Percentiles rank a stretch among this genome's conserved stretches.
Conservation (phyloP, 1,140 invertebrate species). For the Pseudomyrmex sp. region DNA sequence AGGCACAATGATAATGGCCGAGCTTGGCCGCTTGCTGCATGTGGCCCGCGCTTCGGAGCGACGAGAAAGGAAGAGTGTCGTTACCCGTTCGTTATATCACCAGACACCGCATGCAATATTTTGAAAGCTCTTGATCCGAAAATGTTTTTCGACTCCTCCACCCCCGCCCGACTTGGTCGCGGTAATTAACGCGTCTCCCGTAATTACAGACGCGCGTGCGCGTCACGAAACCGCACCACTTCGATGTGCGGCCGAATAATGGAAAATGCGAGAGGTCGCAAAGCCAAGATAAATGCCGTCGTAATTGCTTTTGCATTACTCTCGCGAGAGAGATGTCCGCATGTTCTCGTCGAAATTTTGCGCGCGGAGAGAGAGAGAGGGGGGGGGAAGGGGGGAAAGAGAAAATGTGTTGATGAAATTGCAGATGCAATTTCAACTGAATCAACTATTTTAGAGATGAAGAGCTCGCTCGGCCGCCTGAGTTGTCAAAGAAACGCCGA, state of each 20-base stretch:
- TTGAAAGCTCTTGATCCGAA: not conserved
- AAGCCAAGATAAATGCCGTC: constrained; percentile 46
- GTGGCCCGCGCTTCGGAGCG: too few relatives aligned
- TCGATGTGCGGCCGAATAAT: constrained; percentile 17
- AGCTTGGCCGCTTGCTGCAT: too few relatives aligned
- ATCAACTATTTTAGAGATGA: constrained; percentile 1
- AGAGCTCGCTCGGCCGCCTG: not conserved
- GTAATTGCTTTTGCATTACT: constrained; percentile 50
- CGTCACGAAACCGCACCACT: not conserved
- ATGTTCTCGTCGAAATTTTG: constrained; percentile 11
- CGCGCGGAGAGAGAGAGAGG: not conserved
- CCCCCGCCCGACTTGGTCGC: not conserved
- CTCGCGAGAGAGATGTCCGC: not conserved
- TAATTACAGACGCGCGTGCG: constrained; percentile 17
- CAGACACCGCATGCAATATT: not conserved
- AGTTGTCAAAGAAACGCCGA: not conserved
- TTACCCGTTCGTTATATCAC: not conserved
- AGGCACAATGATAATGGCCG: not conserved
- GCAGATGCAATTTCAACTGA: constrained; percentile 15
- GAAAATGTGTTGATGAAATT: not conserved
- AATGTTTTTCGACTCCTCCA: not conserved
- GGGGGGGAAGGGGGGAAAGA: not conserved
- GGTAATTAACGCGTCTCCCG: constrained; percentile 28
- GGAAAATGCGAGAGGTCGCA: constrained; percentile 17
- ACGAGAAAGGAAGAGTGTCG: not conserved